Base-by-base conservation (phyloP, 2,113 vertebrate genomes). In the Pygoscelis antarcticus region DNA sequence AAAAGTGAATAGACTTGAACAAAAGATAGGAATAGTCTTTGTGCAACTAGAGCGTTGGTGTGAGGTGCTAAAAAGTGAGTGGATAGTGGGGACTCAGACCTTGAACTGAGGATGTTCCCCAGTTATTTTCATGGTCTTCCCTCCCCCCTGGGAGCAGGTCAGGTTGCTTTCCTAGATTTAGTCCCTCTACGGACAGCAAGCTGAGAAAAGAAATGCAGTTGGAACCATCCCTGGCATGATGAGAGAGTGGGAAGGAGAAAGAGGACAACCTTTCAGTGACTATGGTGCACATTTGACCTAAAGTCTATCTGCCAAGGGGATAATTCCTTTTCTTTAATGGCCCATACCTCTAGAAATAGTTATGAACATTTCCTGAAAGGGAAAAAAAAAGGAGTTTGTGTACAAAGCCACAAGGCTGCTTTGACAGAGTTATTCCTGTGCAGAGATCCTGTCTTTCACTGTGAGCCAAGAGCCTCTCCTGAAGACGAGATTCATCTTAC, bases 221-320 rank as follows among this genome's bases (percentile, higher is more conserved):
- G 34, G 15, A 85, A 83, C 6, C 5, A 5, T 79, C 46, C 12
- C 11, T 19, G 16, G 7, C 0, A 0, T 26, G n/a, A 69, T 34
- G 34, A 69, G 11, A 25, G 21, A 87, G 4, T 32, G 44, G 16
- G 6, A 69, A 90, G 18, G 11, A 75, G 23, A 13, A 92, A 52
- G 21, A 75, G 14, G 13, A 79, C 42, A 89, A 47, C 7, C 9
- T 87, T 78, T 40, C 72, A 36, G n/a, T 42, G 46, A n/a, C 66
- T 86, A 60, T 5, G 5, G 8, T 68, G 26, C 11, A 36, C 13
- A 69, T 54, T 40, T 23, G 34, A 16, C 10, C 29, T 32, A 66
- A 85, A 70, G 20, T 76, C 60, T 32, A 20, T 13, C 32, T 46
- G 20, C 11, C 38, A 60, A 62, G 32, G 15, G 20, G 9, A 58